These are phyloP conservation scores for Rugalucina vietnamica DNA, from an alignment of 2,888 invertebrate genomes.

Conservation along the genomic window DNA sequence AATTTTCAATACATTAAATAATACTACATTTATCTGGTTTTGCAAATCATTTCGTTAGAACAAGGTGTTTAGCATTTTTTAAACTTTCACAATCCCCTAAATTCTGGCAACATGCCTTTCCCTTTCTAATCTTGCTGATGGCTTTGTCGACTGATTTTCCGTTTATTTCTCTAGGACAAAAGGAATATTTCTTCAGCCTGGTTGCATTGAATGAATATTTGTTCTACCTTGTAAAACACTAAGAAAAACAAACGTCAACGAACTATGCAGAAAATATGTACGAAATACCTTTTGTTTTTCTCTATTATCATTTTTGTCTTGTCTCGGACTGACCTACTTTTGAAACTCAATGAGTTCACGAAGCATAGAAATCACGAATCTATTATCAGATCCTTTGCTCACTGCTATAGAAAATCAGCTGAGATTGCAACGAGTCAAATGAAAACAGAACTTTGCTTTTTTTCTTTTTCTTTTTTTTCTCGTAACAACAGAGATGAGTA, in stretches of 20 bases:
- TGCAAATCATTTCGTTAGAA: too few relatives aligned
- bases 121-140: neutral
- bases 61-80: too few relatives aligned
- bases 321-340: conserved; percentile 9
- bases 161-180: conserved; percentile 5
- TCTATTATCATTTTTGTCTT: conserved; percentile 9
- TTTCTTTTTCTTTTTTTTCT: too few relatives aligned
- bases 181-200: conserved; percentile 10
- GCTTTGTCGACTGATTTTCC: conserved; percentile 7
- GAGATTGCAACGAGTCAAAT: neutral
- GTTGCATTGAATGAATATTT: conserved; percentile 9
- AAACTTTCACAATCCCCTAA: neutral
- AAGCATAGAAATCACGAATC: conserved; percentile 6
- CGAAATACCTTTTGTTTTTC: neutral
- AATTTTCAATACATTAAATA: too few relatives aligned
- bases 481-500: too few relatives aligned
- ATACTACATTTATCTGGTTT: too few relatives aligned
- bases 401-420: neutral
- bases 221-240: conserved; percentile 2
- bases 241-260: conserved; percentile 7
- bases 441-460: too few relatives aligned
- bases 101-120: conserved; percentile 1
- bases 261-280: conserved; percentile 9
- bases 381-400: conserved; percentile 13
- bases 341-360: neutral